phyloP scores from a whole-genome alignment of 2,888 invertebrate species.

The Eilema depressum region DNA sequence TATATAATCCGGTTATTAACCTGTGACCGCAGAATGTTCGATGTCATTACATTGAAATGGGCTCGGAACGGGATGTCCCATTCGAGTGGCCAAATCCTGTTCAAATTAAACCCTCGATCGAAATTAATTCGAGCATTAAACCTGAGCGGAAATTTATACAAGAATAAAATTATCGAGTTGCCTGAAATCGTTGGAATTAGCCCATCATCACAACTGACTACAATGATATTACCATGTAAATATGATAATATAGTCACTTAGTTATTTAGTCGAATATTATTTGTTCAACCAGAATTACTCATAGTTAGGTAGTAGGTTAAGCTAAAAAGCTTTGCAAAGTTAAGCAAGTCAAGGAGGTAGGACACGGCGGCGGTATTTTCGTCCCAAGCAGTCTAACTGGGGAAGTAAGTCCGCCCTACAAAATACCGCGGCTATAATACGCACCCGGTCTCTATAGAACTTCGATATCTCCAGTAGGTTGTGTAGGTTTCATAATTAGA shows the following conservation, averaged over 20 bases:
- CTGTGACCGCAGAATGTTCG: conserved; percentile 48
- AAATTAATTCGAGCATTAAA: conserved; percentile 72
- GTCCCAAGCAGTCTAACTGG: no score
- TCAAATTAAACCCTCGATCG: conserved; percentile 67
- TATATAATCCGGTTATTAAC: conserved; percentile 53
- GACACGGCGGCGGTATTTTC: no score
- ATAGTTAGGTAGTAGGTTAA: no score
- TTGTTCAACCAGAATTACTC: no score
- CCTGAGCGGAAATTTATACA: conserved; percentile 45
- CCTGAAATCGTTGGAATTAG: conserved; percentile 3
- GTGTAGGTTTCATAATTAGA: no score
- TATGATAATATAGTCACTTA: background rate
- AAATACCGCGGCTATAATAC: no score
- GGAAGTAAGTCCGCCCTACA: no score
- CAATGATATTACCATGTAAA: background rate
- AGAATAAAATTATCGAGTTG: conserved; percentile 44
- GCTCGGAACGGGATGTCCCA: conserved; percentile 55
- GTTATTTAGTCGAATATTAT: no score
- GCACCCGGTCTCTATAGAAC: no score
- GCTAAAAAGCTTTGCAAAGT: no score
- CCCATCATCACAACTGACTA: background rate
- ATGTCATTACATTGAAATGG: conserved; percentile 61
- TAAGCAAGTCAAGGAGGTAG: no score
- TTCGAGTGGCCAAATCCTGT: conserved; percentile 65
- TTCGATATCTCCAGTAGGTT: no score